Base-by-base conservation (phyloP, 1,140 invertebrate species). In the Parasteatoda tepidariorum region DNA sequence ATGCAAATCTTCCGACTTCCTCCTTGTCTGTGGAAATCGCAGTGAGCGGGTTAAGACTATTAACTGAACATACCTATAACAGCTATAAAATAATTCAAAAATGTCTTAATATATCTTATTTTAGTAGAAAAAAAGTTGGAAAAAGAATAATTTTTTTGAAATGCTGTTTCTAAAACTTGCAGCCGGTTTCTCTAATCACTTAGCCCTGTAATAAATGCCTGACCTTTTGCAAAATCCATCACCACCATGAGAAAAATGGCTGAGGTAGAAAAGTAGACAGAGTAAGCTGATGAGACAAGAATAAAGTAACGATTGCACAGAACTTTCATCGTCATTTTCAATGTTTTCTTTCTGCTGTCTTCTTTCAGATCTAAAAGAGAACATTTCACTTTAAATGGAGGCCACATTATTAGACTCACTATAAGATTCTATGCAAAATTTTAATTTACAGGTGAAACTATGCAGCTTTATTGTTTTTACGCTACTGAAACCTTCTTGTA, bases 141-240 rank as follows among this genome's bases (percentile, higher is more conserved):
- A 48, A 48, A 18, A 48, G 18, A 7, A 9, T 48, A 48, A 48
- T 7, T 48, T 48, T 48, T 48, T 9, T 48, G 18, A 48, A 48
- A 48, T 48, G 41, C 18, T 7, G 7, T 48, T 7, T 9, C 7
- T 9, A 48, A 59, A 59, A 59, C n/a, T n/a, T n/a, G n/a, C n/a
- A n/a, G n/a, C n/a, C n/a, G n/a, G n/a, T n/a, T n/a, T n/a, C n/a
- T 28, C 31, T 18, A 66, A 28, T 15, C 18, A 7, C 41, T 48
- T 48, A 18, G 41, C 41, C 18, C 41, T 48, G 22, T 7, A 61
- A 24, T 15, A 61, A 11, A 11, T 4, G 28, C 66, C 62, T 24
- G 15, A 79, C 75, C 86, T 33, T 84, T 48, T 7, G 76, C 86
- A 57, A 78, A 86, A 66, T 86, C 86, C 7, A 86, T 28, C 0